Evolutionary conservation across 2,888 invertebrate genomes (phyloP).

Genomic region (Pseudococcus longispinus): DNA sequence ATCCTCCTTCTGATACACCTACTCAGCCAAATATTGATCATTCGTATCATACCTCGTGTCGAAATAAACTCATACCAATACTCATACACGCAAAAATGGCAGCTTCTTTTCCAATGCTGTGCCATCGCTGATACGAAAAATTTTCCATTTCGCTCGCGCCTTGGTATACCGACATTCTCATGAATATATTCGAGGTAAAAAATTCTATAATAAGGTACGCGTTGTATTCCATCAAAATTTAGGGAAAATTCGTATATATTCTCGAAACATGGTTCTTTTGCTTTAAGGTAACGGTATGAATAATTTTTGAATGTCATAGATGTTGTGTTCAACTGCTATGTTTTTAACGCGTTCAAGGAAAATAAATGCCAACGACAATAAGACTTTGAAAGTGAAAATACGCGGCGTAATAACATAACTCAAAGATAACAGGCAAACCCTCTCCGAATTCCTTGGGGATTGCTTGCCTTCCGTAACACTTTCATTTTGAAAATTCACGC

Average conservation of each 20-base stretch:
- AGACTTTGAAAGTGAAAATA: conserved; percentile 26
- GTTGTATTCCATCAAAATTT: conserved; percentile 6
- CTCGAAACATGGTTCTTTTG: not conserved
- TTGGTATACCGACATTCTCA: not conserved
- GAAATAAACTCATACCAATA: not conserved
- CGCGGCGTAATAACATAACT: conserved; percentile 24
- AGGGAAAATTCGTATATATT: not conserved
- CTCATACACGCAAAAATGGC: not conserved
- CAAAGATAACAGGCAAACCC: conserved; percentile 30
- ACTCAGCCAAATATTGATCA: too few relatives aligned
- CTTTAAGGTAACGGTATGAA: conserved; percentile 9
- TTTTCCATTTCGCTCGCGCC: not conserved
- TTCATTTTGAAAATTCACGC: conserved; percentile 33
- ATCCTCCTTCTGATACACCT: too few relatives aligned
- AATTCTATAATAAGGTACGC: not conserved
- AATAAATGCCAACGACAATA: conserved; percentile 34
- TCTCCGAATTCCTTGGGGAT: conserved; percentile 21
- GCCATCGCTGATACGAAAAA: not conserved
- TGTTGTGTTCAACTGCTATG: conserved; percentile 31
- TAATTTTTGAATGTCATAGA: conserved; percentile 30
- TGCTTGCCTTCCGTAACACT: conserved; percentile 20
- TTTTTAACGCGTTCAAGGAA: conserved; percentile 6
- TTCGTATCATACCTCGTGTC: too few relatives aligned
- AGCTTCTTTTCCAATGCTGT: not conserved
- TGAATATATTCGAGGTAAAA: not conserved